Conservation (phyloP, 2,888 invertebrate species). For the Hymenopus coronatus region DNA sequence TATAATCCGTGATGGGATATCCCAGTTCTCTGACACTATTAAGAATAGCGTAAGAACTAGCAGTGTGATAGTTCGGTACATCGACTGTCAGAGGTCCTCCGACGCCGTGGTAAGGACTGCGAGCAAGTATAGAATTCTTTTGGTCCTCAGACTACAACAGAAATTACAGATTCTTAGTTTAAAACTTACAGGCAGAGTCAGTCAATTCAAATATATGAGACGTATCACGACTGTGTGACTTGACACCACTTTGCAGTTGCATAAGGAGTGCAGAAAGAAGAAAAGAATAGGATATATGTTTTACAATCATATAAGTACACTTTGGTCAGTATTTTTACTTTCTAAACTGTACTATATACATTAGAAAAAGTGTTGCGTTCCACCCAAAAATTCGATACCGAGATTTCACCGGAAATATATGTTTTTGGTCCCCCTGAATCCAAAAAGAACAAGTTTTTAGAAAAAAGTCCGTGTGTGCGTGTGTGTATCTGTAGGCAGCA, state of each 20-base stretch:
- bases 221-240: not conserved
- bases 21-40: constrained; percentile 80
- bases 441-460: too few species aligned
- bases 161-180: not conserved
- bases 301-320: not conserved
- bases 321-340: too few species aligned
- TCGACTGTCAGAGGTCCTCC: constrained; percentile 76
- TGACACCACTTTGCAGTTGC: not conserved
- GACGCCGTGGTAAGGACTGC: constrained; percentile 60
- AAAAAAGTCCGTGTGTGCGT: too few species aligned
- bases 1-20: constrained; percentile 75
- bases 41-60: constrained; percentile 73
- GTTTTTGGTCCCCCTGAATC: too few species aligned
- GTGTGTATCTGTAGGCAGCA: too few species aligned
- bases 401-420: too few species aligned
- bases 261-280: not conserved
- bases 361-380: too few species aligned
- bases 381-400: too few species aligned
- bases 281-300: not conserved
- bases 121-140: not conserved
- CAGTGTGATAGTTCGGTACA: constrained; percentile 79
- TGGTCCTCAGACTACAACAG: not conserved
- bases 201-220: not conserved
- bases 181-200: not conserved
- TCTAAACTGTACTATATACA: too few species aligned